Conservation (phyloP, 2,113 vertebrate species). For the Cathartes aura region DNA sequence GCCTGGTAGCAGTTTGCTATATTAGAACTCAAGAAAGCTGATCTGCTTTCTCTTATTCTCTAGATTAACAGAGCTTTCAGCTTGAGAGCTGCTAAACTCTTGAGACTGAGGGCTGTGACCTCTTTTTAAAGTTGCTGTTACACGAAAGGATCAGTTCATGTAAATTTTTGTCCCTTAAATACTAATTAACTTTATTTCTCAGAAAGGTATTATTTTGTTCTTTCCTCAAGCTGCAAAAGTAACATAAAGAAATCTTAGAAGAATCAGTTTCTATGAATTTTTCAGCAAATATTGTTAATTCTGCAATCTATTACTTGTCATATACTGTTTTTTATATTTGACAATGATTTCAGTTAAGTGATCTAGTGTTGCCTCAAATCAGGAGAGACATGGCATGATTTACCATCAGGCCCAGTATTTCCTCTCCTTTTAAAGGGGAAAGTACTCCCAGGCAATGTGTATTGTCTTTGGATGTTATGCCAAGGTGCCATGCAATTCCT, state of each 20-base stretch:
- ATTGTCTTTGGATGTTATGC: not conserved
- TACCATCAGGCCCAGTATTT: not conserved
- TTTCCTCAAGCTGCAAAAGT: not conserved
- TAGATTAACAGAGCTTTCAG: slow-evolving; percentile 45
- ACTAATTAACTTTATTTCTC: not conserved
- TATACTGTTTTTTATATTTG: not conserved
- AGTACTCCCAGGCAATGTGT: not conserved
- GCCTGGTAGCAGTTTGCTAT: slow-evolving; percentile 24
- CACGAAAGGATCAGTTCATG: not conserved
- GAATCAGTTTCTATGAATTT: not conserved
- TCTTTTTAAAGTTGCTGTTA: not conserved
- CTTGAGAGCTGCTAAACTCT: not conserved
- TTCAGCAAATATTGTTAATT: not conserved
- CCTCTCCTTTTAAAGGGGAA: not conserved
- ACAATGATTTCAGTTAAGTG: not conserved
- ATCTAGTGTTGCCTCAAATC: not conserved
- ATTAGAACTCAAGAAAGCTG: not conserved
- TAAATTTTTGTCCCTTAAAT: not conserved
- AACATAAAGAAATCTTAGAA: not conserved
- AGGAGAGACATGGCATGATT: not conserved
- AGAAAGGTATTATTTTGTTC: not conserved
- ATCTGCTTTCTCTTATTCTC: slow-evolving; percentile 4
- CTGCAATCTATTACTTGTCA: not conserved
- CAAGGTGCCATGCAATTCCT: not conserved
- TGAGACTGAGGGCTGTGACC: not conserved